Evolutionary conservation across 1,140 invertebrate genomes (phyloP).

Genomic region (Adoxophyes honmai): DNA sequence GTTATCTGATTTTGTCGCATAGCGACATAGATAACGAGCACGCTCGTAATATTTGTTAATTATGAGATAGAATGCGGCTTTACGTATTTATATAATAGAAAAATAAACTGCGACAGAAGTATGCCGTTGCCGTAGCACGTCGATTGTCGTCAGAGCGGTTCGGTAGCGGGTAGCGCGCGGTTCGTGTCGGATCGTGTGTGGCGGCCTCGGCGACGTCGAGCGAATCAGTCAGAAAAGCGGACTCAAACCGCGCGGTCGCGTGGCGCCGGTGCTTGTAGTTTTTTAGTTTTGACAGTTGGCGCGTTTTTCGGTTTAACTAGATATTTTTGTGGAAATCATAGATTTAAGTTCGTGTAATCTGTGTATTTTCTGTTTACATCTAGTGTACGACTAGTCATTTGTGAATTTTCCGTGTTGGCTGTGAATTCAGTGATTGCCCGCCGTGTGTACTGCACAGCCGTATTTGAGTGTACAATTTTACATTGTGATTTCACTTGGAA

Average conservation of each 20-base stretch:
- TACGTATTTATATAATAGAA: slow-evolving; percentile 58
- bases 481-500: slow-evolving; percentile 57
- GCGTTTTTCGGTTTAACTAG: slow-evolving; percentile 65
- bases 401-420: slow-evolving; percentile 66
- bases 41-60: slow-evolving; percentile 64
- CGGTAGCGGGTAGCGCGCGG: slow-evolving; percentile 36
- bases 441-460: slow-evolving; percentile 58
- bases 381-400: slow-evolving; percentile 65
- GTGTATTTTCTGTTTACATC: slow-evolving; percentile 65
- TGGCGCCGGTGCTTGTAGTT: slow-evolving; percentile 71
- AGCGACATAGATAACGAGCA: slow-evolving; percentile 59
- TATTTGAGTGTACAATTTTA: slow-evolving; percentile 55
- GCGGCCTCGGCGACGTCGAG: slow-evolving; percentile 30
- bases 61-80: slow-evolving; percentile 54
- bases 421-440: slow-evolving; percentile 70
- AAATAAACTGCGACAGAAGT: slow-evolving; percentile 62
- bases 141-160: slow-evolving; percentile 44
- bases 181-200: slow-evolving; percentile 39
- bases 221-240: slow-evolving; percentile 64
- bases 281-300: slow-evolving; percentile 75
- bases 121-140: slow-evolving; percentile 47
- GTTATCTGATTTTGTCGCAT: slow-evolving; percentile 71
- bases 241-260: slow-evolving; percentile 65
- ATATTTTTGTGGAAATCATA: slow-evolving; percentile 69
- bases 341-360: slow-evolving; percentile 72